phyloP scores from a whole-genome alignment of 2,113 vertebrate species.

The Miniopterus natalensis region DNA sequence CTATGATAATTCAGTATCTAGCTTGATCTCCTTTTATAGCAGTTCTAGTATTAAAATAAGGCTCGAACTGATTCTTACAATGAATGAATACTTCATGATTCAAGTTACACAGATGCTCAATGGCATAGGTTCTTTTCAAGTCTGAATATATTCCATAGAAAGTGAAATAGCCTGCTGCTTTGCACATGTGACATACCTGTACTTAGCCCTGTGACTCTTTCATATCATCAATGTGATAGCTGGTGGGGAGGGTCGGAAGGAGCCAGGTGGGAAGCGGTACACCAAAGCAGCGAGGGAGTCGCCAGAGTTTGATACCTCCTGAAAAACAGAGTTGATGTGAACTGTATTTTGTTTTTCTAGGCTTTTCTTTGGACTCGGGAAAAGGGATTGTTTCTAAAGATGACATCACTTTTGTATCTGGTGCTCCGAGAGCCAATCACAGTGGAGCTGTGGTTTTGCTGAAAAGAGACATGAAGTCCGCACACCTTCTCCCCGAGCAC shows the following conservation, averaged over 20 bases:
- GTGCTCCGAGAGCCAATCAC: constrained; percentile 97
- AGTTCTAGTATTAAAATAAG: background rate
- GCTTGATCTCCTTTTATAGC: background rate
- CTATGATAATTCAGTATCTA: background rate
- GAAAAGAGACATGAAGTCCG: constrained; percentile 89
- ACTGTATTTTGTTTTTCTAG: constrained; percentile 85
- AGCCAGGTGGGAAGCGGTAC: background rate
- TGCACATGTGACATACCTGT: background rate
- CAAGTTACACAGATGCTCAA: background rate
- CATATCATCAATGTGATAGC: background rate
- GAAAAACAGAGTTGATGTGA: constrained; percentile 20
- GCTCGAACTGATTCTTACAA: background rate
- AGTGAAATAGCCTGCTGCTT: background rate
- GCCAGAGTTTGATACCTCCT: background rate
- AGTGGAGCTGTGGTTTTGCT: constrained; percentile 95
- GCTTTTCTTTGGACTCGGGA: constrained; percentile 97
- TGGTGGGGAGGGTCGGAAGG: background rate
- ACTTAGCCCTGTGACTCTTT: background rate
- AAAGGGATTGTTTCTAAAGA: constrained; percentile 91
- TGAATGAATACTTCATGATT: constrained; percentile 7
- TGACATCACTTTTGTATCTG: constrained; percentile 95
- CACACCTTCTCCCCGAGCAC: constrained; percentile 90
- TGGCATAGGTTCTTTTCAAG: background rate
- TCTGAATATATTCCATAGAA: background rate
- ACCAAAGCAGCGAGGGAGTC: background rate